These are phyloP conservation scores for Etheostoma spectabile DNA, from an alignment of 2,113 vertebrate species.

Conservation along the genomic window DNA sequence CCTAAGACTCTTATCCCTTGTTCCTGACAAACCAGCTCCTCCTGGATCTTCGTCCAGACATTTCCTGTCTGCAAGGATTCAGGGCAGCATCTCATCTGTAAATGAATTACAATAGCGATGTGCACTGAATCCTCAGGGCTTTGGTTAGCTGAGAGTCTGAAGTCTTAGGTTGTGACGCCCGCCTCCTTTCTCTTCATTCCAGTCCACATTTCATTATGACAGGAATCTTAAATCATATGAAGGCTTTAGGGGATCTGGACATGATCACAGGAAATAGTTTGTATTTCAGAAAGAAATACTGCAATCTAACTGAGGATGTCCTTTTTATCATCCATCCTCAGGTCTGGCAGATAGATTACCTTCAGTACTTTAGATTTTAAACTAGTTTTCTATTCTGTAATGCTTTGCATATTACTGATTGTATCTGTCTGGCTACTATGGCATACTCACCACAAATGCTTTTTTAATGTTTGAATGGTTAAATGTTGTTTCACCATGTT, in stretches of 20 bases:
- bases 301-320: slow-evolving; percentile 5
- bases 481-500: slow-evolving; percentile 5
- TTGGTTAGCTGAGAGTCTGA: slow-evolving; percentile 20
- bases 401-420: background rate
- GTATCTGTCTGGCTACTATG: background rate
- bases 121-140: slow-evolving; percentile 26
- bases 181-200: slow-evolving; percentile 11
- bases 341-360: slow-evolving; percentile 55
- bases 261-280: slow-evolving; percentile 70
- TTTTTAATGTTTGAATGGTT: background rate
- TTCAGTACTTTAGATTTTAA: slow-evolving; percentile 4
- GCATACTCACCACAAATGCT: background rate
- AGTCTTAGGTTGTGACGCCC: slow-evolving; percentile 16
- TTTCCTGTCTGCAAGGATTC: slow-evolving; percentile 57
- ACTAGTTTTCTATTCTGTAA: slow-evolving; percentile 9
- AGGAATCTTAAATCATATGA: slow-evolving; percentile 69
- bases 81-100: slow-evolving; percentile 48
- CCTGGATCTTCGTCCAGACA: slow-evolving; percentile 61
- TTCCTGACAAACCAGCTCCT: slow-evolving; percentile 48
- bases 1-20: slow-evolving; percentile 34
- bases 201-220: slow-evolving; percentile 67
- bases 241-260: slow-evolving; percentile 58
- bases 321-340: slow-evolving; percentile 26
- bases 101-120: slow-evolving; percentile 29
- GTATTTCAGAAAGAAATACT: slow-evolving; percentile 51